These are phyloP conservation scores for Corbicula japonica DNA, from an alignment of 2,888 invertebrate genomes.

Conservation along the genomic window DNA sequence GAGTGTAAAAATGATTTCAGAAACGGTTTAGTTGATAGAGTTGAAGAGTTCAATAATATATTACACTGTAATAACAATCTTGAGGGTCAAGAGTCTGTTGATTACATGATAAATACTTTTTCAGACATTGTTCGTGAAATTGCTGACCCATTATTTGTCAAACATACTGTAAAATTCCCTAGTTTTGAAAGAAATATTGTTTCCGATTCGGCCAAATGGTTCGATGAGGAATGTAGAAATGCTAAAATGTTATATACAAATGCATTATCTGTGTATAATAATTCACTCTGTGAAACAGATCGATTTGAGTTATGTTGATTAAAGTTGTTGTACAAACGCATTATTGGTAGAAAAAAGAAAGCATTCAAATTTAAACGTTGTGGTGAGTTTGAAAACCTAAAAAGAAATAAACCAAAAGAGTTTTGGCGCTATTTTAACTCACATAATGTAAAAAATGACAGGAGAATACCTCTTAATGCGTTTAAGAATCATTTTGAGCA, in stretches of 20 bases:
- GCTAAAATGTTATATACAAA: neutral
- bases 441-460: neutral
- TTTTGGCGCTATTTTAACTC: neutral
- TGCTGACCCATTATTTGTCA: too few relatives aligned
- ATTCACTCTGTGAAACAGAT: neutral
- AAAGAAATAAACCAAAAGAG: neutral
- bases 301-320: neutral
- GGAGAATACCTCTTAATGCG: neutral
- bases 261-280: neutral
- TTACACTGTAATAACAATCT: too few relatives aligned
- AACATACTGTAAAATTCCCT: neutral
- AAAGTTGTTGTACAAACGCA: neutral
- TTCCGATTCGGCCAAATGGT: neutral
- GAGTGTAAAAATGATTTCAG: too few relatives aligned
- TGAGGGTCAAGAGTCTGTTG: too few relatives aligned
- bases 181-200: neutral
- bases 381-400: neutral
- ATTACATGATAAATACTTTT: too few relatives aligned
- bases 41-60: too few relatives aligned
- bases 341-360: neutral
- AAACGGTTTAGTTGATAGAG: too few relatives aligned
- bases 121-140: too few relatives aligned
- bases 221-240: neutral
- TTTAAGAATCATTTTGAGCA: neutral
- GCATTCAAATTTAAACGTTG: neutral